Percentiles rank a stretch among this genome's conserved stretches.
phyloP scores from a whole-genome alignment of 2,888 invertebrate species.

The Atethmia centrago region DNA sequence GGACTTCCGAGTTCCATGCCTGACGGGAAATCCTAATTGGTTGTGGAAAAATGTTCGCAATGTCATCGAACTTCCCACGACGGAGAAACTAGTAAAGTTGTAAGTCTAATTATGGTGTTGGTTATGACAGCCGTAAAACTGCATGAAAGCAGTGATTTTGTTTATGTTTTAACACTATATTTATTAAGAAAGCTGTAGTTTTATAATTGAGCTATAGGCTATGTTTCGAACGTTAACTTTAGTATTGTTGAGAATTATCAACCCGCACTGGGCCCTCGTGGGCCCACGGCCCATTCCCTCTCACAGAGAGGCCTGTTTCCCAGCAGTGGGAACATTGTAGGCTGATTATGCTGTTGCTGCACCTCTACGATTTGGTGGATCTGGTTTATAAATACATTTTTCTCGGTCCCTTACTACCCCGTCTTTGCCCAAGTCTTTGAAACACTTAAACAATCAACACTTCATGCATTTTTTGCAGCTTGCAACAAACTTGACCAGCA shows the following conservation, averaged over 20 bases:
- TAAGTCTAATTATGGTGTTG: constrained; percentile 43
- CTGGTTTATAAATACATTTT: no score
- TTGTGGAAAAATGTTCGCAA: constrained; percentile 49
- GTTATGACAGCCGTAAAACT: constrained; percentile 44
- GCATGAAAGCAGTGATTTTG: constrained; percentile 22
- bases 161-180: constrained; percentile 11
- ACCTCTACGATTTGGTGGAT: not conserved
- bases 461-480: not conserved
- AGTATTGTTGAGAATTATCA: not conserved
- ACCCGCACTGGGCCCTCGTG: no score
- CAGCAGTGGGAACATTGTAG: no score
- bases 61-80: constrained; percentile 57
- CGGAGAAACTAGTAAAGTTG: constrained; percentile 53
- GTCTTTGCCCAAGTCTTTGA: not conserved
- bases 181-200: constrained; percentile 20
- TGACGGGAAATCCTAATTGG: constrained; percentile 59
- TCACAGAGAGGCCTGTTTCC: no score
- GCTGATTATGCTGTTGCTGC: no score
- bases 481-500: not conserved
- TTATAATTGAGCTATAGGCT: not conserved
- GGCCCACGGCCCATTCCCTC: no score
- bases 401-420: not conserved
- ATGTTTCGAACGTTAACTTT: not conserved
- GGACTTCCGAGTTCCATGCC: constrained; percentile 56
- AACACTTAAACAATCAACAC: not conserved